Evolutionary conservation across 2,888 invertebrate genomes (phyloP).

Genomic region (Cerastoderma edule): DNA sequence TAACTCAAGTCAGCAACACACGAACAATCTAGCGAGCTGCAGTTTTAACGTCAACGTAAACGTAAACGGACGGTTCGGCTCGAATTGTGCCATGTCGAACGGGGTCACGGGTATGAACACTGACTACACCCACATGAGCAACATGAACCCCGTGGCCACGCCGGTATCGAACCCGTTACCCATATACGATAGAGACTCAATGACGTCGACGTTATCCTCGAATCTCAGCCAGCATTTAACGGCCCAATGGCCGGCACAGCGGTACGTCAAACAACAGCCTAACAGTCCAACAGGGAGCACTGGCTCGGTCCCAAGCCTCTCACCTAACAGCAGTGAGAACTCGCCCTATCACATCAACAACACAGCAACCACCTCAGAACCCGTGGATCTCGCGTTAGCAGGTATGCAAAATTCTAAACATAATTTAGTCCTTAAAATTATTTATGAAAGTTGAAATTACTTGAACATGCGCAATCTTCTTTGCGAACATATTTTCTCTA

Average conservation of each 20-base stretch:
- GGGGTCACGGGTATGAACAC: conserved; percentile 50
- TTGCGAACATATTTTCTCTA: neutral
- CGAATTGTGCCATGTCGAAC: conserved; percentile 73
- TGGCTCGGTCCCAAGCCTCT: conserved; percentile 80
- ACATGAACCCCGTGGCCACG: conserved; percentile 50
- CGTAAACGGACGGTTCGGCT: conserved; percentile 70
- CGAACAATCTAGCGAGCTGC: conserved; percentile 70
- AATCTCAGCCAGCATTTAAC: conserved; percentile 40
- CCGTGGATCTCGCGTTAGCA: conserved; percentile 77
- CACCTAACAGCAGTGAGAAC: conserved; percentile 77
- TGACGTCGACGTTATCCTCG: conserved; percentile 49
- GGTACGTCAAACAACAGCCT: conserved; percentile 78
- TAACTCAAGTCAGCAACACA: conserved; percentile 61
- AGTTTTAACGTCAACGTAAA: conserved; percentile 72
- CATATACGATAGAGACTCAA: conserved; percentile 69
- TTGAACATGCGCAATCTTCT: neutral
- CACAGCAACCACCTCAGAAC: conserved; percentile 66
- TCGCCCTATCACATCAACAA: conserved; percentile 70
- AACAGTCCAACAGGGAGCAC: conserved; percentile 80
- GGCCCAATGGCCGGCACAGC: conserved; percentile 62
- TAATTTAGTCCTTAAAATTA: no score
- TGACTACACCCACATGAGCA: conserved; percentile 68
- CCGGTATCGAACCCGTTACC: conserved; percentile 40
- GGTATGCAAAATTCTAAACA: no score
- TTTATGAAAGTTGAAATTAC: no score